Evolutionary conservation across 2,888 invertebrate genomes (phyloP).

Genomic region (Drosophila meridionalis): DNA sequence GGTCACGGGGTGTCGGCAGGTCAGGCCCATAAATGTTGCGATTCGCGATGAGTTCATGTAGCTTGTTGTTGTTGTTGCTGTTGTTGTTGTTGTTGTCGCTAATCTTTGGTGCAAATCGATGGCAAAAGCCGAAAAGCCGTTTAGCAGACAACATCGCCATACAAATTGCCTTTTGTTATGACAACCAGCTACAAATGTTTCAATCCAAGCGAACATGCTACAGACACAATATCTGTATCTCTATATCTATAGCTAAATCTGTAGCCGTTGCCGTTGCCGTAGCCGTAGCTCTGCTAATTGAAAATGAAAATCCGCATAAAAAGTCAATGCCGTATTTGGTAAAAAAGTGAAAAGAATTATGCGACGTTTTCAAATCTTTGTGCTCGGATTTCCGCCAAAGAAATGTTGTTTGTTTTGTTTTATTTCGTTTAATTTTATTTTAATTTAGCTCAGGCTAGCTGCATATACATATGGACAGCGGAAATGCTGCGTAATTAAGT

Average conservation of each 20-base stretch:
- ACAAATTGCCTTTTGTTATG: conserved; percentile 76
- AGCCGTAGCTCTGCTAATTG: conserved; percentile 53
- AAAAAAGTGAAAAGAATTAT: conserved; percentile 76
- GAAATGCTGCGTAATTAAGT: conserved; percentile 69
- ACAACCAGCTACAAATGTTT: conserved; percentile 49
- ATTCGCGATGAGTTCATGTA: conserved; percentile 51
- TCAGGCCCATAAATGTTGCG: conserved; percentile 76
- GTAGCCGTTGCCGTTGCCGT: conserved; percentile 31
- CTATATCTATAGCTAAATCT: conserved; percentile 31
- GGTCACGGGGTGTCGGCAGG: conserved; percentile 51
- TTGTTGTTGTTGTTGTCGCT: conserved; percentile 37
- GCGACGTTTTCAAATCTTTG: conserved; percentile 54
- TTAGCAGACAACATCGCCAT: conserved; percentile 47
- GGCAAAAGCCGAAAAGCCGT: conserved; percentile 64
- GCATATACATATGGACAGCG: conserved; percentile 35
- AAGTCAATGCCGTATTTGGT: conserved; percentile 68
- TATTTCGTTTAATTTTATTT: conserved; percentile 4
- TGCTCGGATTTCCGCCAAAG: conserved; percentile 73
- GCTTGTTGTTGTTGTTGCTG: conserved; percentile 16
- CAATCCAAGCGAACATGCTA: conserved; percentile 48
- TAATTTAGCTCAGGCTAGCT: conserved; percentile 39
- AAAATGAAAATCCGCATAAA: conserved; percentile 62
- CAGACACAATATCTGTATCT: conserved; percentile 31
- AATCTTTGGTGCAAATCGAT: conserved; percentile 68
- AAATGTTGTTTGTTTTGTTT: conserved; percentile 37